A percentile compares a stretch with the other conserved stretches of the same genome.
Conservation (phyloP, 1,140 invertebrate genomes). For the Helicoverpa armigera region DNA sequence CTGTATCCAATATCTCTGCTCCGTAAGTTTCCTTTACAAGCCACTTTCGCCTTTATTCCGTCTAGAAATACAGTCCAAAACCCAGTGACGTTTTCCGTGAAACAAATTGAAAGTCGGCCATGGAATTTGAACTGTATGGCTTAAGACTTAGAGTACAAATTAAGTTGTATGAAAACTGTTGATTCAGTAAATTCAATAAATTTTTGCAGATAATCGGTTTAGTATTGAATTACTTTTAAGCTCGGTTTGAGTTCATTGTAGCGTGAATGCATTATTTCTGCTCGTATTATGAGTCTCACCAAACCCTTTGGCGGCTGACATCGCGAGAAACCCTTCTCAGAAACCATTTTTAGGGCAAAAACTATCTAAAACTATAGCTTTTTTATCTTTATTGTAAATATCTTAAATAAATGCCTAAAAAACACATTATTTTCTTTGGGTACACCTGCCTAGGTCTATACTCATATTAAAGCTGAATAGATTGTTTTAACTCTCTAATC, state of each 20-base stretch:
- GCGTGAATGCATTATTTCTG: neutral
- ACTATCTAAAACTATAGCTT: too few species aligned
- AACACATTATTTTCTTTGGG: too few species aligned
- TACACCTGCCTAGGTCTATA: too few species aligned
- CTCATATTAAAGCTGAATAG: too few species aligned
- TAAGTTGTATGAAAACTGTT: neutral
- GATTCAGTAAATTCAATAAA: neutral
- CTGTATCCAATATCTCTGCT: neutral
- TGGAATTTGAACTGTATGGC: neutral
- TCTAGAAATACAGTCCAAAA: neutral
- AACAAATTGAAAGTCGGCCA: neutral
- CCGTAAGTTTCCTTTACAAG: neutral
- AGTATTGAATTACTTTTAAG: conserved; percentile 8
- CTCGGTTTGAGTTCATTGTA: conserved; percentile 10
- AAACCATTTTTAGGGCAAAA: too few species aligned
- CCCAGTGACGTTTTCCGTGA: neutral
- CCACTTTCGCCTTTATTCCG: neutral
- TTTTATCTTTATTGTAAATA: too few species aligned
- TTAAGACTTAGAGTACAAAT: neutral
- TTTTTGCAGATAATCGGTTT: neutral
- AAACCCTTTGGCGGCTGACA: too few species aligned
- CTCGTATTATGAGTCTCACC: too few species aligned
- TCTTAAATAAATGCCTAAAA: too few species aligned
- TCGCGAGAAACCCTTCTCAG: too few species aligned
- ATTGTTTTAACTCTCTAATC: too few species aligned